Base-by-base conservation (phyloP, 2,113 vertebrate genomes). In the Pelecanus crispus region DNA sequence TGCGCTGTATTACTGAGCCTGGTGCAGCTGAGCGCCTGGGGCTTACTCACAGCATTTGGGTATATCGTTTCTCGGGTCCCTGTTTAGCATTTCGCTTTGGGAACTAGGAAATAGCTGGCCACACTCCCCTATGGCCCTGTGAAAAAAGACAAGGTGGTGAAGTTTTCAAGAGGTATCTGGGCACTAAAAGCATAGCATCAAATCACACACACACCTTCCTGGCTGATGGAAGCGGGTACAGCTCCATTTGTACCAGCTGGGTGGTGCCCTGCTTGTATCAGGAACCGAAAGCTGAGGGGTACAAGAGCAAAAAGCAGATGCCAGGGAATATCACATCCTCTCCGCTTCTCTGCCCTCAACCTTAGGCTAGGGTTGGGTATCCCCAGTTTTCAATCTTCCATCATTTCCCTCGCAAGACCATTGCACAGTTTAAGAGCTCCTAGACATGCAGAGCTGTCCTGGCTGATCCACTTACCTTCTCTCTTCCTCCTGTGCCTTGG, bases 11-110 rank as follows among this genome's bases (percentile, higher is more conserved):
- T 18, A 8, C 88, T 16, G 92, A 86, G n/a, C 66, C 44, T 8
- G 29, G 53, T 1, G n/a, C 63, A 62, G 86, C 25, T 1, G 9
- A 22, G 42, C 6, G 1, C 58, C 68, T 21, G 9, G 65, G 50
- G 81, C 77, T 86, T 16, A 5, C 75, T 74, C 47, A 2, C 3
- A 2, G 8, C 21, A 36, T 79, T 26, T 15, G 31, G 66, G 74
- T 4, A 11, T 5, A 3, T 2, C 26, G 8, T 31, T 80, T 59
- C 61, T 55, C 0, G 0, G 16, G 49, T 65, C 21, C 38, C 28
- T 79, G 45, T 28, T 79, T 5, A 82, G 81, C 52, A 38, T 53
- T 87, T 82, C 62, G 34, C 61, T 61, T 9, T 7, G 10, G 72
- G 32, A 92, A 32, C 10, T 14, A 61, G 70, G 66, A 68, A 61